Evolutionary conservation across 1,140 invertebrate genomes (phyloP).

Genomic region (Lucilia cuprina): DNA sequence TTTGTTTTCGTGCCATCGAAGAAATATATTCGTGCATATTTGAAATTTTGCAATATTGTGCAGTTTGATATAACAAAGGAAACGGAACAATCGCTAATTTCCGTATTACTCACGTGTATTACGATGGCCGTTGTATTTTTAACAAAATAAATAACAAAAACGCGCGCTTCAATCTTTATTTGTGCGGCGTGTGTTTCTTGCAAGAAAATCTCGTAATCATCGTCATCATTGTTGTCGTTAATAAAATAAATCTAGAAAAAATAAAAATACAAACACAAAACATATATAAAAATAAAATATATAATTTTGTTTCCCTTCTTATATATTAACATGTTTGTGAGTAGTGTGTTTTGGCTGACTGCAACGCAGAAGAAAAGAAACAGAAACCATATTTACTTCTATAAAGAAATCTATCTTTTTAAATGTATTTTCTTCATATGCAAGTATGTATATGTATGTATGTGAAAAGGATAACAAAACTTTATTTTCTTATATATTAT

Average conservation of each 20-base stretch:
- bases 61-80: not conserved
- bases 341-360: not conserved
- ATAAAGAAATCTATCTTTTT: no score
- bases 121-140: not conserved
- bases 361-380: not conserved
- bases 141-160: conserved; percentile 7
- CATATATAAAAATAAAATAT: not conserved
- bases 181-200: not conserved
- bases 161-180: not conserved
- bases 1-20: no score
- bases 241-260: not conserved
- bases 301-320: not conserved
- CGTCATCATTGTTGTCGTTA: not conserved
- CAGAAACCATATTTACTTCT: no score
- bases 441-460: not conserved
- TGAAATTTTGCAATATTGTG: no score
- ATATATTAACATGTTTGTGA: not conserved
- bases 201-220: not conserved
- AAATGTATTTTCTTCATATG: not conserved
- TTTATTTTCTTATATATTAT: not conserved
- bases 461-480: not conserved
- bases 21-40: no score
- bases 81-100: conserved; percentile 1
- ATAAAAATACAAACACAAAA: not conserved
- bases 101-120: not conserved